Conservation (phyloP, 2,888 invertebrate species). For the Polia nebulosa region DNA sequence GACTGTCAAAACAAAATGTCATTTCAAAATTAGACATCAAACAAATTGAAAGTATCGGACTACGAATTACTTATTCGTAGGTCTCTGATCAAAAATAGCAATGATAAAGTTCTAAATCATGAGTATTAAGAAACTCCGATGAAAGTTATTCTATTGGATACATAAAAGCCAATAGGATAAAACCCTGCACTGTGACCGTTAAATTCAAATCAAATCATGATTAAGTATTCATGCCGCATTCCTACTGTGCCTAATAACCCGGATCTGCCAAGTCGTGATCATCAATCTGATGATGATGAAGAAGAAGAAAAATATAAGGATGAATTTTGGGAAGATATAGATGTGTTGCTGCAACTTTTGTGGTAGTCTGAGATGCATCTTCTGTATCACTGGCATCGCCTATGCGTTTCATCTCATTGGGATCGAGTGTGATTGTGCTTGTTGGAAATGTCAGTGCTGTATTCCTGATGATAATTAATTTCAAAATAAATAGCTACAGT, state of each 20-base stretch:
- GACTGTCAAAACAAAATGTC: not conserved
- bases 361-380: conserved; percentile 70
- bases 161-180: not conserved
- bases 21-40: not conserved
- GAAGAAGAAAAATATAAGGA: not conserved
- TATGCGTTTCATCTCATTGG: conserved; percentile 54
- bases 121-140: not conserved
- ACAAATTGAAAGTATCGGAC: not conserved
- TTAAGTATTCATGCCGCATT: not conserved
- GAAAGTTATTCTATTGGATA: not conserved
- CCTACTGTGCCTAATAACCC: not conserved
- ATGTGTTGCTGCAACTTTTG: conserved; percentile 79
- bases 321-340: conserved; percentile 8
- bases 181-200: no score
- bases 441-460: conserved; percentile 54
- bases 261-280: not conserved
- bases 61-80: no score
- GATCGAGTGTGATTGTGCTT: conserved; percentile 57
- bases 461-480: conserved; percentile 41
- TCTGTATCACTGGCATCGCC: conserved; percentile 56
- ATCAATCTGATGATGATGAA: not conserved
- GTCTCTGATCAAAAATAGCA: no score
- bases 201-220: conserved; percentile 4
- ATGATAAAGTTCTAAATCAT: no score
- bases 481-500: conserved; percentile 6